Evolutionary conservation across 2,797 vertebrate genomes (phyloP).

Genomic region (Gadopsis bispinosus): DNA sequence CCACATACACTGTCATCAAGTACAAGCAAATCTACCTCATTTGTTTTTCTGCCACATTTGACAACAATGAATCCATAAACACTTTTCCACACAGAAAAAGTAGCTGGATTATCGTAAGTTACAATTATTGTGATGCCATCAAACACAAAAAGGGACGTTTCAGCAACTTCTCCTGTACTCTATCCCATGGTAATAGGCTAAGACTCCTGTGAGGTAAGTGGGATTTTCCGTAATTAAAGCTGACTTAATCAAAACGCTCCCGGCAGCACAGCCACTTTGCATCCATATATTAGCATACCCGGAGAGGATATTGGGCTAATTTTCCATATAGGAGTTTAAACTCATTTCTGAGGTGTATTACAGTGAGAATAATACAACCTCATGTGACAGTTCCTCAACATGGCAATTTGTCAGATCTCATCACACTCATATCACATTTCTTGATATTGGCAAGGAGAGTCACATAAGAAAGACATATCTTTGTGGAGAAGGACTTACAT

Average conservation of each 20-base stretch:
- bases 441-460: conserved; percentile 19
- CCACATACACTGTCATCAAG: neutral
- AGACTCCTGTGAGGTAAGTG: conserved; percentile 55
- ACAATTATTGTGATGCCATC: conserved; percentile 45
- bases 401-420: conserved; percentile 30
- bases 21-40: conserved; percentile 6
- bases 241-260: conserved; percentile 58
- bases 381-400: conserved; percentile 15
- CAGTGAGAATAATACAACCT: conserved; percentile 26
- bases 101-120: conserved; percentile 30
- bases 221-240: conserved; percentile 68
- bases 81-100: conserved; percentile 20
- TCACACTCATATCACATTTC: conserved; percentile 24
- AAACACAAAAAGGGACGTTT: conserved; percentile 42
- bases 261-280: conserved; percentile 58
- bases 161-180: conserved; percentile 35
- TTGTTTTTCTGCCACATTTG: conserved; percentile 30
- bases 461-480: conserved; percentile 19
- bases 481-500: conserved; percentile 32
- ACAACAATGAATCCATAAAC: conserved; percentile 24
- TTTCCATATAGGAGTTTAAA: conserved; percentile 37
- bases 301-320: conserved; percentile 50
- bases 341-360: conserved; percentile 16
- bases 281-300: conserved; percentile 51
- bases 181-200: conserved; percentile 39